Evolutionary conservation across 2,888 invertebrate species (phyloP), one percentile per base, ranked within the genome.

Genomic region (Hirtodrosophila trivittata): DNA sequence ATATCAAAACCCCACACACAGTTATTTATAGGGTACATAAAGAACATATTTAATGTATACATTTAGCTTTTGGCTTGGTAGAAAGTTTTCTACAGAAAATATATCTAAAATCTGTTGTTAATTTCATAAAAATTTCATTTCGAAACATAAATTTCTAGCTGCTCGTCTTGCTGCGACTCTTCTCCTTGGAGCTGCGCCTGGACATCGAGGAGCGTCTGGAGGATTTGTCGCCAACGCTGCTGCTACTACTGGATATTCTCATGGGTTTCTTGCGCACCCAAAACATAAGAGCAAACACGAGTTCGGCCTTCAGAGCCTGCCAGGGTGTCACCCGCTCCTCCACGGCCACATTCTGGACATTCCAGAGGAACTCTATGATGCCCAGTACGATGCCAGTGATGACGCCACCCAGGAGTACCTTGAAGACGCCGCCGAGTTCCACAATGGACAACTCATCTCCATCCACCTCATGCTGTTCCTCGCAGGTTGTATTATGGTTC

Each of bases 361-460:
- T 96, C 94, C 97, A 94, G 16, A 97, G 90, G 88, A 98, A 97
- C 90, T 98, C 97, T 50, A 94, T 92, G 12, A 97, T 91, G 9
- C 97, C 96, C 18, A 97, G 93, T 4, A 95, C 66, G n/a, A 95
- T 91, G 0, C 97, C 95, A 13, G 94, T 89, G 1, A 92, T 87
- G 39, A 95, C 94, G 0, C 97, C 97, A 8, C 92, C 92, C 1
- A 94, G 93, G 1, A 98, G 92, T 3, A 97, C 96, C 5, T 97
- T 92, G 89, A 97, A 98, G 26, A 97, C 96, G 72, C 98, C 97
- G 66, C 97, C 97, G 0, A 97, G 95, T 89, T 98, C 97, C 3
- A 88, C 88, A 13, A 91, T 88, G 25, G 90, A 89, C 25, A 91
- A 49, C 63, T 91, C 91, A 57, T 89, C 89, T n/a, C 89, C 90